Conservation (phyloP, 1,140 invertebrate species). For the Heliconius melpomene region DNA sequence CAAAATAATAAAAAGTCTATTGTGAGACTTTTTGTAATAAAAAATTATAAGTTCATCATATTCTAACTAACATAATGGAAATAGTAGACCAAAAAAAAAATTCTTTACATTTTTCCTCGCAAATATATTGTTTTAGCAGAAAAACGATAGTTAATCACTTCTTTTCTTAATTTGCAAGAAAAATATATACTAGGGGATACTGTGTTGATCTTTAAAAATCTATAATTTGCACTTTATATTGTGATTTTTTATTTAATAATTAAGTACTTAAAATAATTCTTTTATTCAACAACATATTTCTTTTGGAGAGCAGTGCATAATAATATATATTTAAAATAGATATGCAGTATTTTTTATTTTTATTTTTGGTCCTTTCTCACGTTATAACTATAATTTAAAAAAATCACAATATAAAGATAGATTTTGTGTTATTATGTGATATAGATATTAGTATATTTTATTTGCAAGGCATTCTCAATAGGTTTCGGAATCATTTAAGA, state of each 20-base stretch:
- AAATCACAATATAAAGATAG: conserved; percentile 16
- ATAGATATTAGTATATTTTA: conserved; percentile 12
- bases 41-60: background rate
- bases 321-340: too few relatives aligned
- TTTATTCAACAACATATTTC: too few relatives aligned
- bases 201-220: background rate
- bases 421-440: conserved; percentile 22
- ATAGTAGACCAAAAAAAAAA: background rate
- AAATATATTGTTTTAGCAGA: too few relatives aligned
- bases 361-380: too few relatives aligned
- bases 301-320: too few relatives aligned
- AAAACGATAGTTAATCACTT: background rate
- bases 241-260: background rate
- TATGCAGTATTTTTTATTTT: too few relatives aligned
- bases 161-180: background rate
- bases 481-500: conserved; percentile 14
- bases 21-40: background rate
- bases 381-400: background rate
- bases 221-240: background rate
- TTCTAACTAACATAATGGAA: too few relatives aligned
- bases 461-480: conserved; percentile 17
- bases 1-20: background rate
- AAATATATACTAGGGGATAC: background rate
- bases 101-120: background rate
- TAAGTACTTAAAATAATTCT: background rate